phyloP scores from a whole-genome alignment of 2,113 vertebrate species.

The Elaphurus davidianus region DNA sequence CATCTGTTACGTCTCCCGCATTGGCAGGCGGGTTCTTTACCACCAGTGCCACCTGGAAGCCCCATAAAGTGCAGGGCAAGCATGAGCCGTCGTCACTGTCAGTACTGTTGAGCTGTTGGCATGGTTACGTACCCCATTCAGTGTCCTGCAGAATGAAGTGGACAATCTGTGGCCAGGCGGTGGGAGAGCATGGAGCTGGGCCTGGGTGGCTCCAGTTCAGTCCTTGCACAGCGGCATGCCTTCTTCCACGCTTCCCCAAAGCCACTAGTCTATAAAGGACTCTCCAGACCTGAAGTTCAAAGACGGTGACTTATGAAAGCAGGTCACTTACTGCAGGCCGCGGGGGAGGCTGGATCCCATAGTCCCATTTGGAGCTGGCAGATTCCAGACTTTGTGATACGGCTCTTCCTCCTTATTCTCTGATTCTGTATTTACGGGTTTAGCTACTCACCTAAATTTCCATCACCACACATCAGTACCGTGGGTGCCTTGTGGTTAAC shows the following conservation, averaged over 20 bases:
- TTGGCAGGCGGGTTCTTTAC: background rate
- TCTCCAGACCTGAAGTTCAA: background rate
- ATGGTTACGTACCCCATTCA: fast-evolving
- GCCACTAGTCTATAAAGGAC: fast-evolving
- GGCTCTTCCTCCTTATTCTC: fast-evolving
- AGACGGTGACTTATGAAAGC: background rate
- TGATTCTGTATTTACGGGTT: background rate
- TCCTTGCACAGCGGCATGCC: fast-evolving
- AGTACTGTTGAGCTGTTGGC: background rate
- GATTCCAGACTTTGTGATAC: fast-evolving
- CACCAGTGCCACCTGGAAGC: background rate
- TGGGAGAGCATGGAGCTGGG: fast-evolving
- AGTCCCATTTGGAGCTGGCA: background rate
- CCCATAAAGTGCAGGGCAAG: fast-evolving
- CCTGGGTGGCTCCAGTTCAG: fast-evolving
- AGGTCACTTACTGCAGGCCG: background rate
- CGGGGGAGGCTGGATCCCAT: background rate
- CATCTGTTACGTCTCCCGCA: fast-evolving
- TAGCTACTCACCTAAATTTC: too few species aligned
- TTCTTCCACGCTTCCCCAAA: fast-evolving
- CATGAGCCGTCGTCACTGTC: fast-evolving
- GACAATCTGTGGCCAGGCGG: background rate
- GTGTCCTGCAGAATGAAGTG: fast-evolving
- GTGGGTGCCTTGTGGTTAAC: fast-evolving
- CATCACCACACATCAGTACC: background rate